A percentile compares a stretch with the other conserved stretches of the same genome.
Evolutionary conservation across 1,140 invertebrate species (phyloP).

Genomic region (Drosophila tristis): DNA sequence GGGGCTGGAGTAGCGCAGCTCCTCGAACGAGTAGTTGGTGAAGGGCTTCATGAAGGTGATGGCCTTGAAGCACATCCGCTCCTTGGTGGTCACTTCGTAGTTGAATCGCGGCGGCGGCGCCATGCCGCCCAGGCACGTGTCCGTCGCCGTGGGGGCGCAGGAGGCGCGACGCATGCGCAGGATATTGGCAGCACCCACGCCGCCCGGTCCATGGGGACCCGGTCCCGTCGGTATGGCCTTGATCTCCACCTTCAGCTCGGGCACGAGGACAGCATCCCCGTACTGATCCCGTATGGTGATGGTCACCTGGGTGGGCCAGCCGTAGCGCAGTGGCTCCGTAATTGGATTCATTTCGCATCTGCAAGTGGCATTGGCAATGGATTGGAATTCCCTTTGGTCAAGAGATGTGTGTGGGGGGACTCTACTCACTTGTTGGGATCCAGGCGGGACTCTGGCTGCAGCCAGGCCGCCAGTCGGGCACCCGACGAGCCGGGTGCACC

Average conservation of each 20-base stretch:
- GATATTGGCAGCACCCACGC: constrained; percentile 24
- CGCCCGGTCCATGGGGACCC: constrained; percentile 82
- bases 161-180: constrained; percentile 33
- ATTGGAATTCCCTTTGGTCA: constrained; percentile 48
- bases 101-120: constrained; percentile 90
- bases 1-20: constrained; percentile 90
- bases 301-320: constrained; percentile 92
- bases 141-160: constrained; percentile 1
- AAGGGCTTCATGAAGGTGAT: constrained; percentile 97
- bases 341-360: constrained; percentile 92
- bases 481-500: constrained; percentile 94
- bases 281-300: constrained; percentile 97
- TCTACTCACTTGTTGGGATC: constrained; percentile 88
- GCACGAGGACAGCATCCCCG: constrained; percentile 92
- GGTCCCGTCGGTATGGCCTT: constrained; percentile 77
- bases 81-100: constrained; percentile 93
- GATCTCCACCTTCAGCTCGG: constrained; percentile 91
- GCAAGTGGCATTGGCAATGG: not conserved
- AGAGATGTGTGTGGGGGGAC: no score
- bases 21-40: constrained; percentile 98
- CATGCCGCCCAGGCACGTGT: constrained; percentile 54
- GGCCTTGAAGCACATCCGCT: constrained; percentile 97
- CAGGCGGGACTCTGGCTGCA: constrained; percentile 96
- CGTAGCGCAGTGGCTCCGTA: constrained; percentile 91
- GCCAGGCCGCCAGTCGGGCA: constrained; percentile 95